Percentiles rank a stretch among this genome's conserved stretches.
Evolutionary conservation across 2,113 vertebrate genomes (phyloP).

Genomic region (Tyto alba): DNA sequence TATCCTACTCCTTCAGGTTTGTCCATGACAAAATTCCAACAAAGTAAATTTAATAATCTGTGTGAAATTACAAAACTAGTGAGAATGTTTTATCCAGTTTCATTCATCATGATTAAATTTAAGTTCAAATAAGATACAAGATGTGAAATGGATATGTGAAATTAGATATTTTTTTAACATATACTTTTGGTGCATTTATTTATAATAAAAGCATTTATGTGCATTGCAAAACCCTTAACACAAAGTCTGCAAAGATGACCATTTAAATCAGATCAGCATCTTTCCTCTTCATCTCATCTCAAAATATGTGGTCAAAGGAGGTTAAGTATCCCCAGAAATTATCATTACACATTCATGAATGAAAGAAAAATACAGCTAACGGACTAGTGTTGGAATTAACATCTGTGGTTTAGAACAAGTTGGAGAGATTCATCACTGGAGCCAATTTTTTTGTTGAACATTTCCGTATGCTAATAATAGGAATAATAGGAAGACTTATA

Average conservation of each 20-base stretch:
- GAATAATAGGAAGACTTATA: neutral
- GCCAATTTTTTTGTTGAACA: neutral
- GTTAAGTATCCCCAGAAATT: neutral
- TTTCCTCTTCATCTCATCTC: neutral
- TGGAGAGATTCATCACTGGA: neutral
- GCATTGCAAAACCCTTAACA: neutral
- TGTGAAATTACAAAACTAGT: neutral
- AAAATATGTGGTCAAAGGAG: neutral
- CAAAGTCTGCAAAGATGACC: neutral
- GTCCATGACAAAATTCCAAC: neutral
- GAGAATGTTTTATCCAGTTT: neutral
- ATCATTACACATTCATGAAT: neutral
- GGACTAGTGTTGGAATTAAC: neutral
- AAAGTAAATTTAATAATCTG: neutral
- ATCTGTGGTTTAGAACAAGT: neutral
- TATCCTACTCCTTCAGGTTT: neutral
- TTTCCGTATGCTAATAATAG: neutral
- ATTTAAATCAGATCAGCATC: neutral
- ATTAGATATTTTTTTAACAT: neutral
- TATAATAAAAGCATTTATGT: neutral
- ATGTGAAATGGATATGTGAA: neutral
- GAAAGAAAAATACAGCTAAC: rapidly evolving
- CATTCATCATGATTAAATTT: neutral
- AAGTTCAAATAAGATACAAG: neutral
- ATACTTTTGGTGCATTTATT: neutral